These are phyloP conservation scores for Larimichthys polyactis DNA, from an alignment of 2,113 vertebrate genomes.

Conservation along the genomic window DNA sequence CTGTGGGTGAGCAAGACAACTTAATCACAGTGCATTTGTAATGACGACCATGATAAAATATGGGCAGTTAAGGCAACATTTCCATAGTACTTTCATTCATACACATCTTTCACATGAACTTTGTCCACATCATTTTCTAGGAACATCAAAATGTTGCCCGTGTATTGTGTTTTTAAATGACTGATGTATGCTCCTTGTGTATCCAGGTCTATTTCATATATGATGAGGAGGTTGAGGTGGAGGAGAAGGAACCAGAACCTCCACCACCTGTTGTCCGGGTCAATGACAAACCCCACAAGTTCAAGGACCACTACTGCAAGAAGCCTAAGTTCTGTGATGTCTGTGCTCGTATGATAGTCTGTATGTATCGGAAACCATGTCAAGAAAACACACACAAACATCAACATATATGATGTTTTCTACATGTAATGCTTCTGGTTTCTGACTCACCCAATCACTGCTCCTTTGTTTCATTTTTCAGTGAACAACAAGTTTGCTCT, in stretches of 20 bases:
- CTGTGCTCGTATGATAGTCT: constrained; percentile 98
- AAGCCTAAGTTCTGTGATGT: constrained; percentile 99
- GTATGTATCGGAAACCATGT: constrained; percentile 81
- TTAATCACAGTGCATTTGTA: neutral
- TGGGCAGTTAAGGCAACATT: neutral
- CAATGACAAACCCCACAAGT: constrained; percentile 97
- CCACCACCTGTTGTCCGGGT: constrained; percentile 86
- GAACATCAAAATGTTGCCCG: neutral
- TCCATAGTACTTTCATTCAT: neutral
- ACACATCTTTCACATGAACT: neutral
- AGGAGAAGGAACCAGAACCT: constrained; percentile 91
- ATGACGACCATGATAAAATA: neutral
- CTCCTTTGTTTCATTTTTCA: constrained; percentile 64
- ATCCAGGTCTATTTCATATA: constrained; percentile 93
- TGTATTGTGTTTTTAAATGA: neutral
- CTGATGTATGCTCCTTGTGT: constrained; percentile 8
- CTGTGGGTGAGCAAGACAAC: too few species aligned
- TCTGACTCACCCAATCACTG: neutral
- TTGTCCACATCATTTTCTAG: neutral
- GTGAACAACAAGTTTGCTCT: constrained; percentile 99
- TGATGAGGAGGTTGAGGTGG: constrained; percentile 93
- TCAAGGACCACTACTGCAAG: constrained; percentile 99
- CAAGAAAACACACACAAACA: neutral
- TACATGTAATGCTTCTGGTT: neutral
- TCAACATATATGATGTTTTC: neutral